Conservation (phyloP, 2,113 vertebrate species). For the Machaerirhynchus nigripectus region DNA sequence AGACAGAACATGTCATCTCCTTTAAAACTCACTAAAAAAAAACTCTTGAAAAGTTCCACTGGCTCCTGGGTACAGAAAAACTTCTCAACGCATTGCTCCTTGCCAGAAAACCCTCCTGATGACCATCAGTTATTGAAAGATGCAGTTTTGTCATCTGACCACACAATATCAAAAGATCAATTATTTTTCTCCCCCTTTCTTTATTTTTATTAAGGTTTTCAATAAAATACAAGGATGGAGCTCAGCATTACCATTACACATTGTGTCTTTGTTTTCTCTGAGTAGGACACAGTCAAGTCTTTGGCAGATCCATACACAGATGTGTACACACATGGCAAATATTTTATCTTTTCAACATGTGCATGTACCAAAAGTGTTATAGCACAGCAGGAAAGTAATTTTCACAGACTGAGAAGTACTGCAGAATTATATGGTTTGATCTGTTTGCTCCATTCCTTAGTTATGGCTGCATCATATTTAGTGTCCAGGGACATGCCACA, state of each 20-base stretch:
- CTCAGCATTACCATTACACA: background rate
- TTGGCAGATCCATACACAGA: background rate
- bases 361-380: background rate
- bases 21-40: background rate
- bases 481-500: background rate
- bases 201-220: background rate
- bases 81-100: background rate
- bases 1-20: background rate
- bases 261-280: background rate
- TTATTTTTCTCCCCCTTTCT: background rate
- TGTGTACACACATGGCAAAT: too few relatives aligned
- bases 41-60: background rate
- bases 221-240: background rate
- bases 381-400: background rate
- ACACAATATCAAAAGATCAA: background rate
- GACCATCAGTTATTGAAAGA: background rate
- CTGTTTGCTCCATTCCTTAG: background rate
- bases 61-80: background rate
- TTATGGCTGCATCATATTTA: background rate
- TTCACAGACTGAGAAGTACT: background rate
- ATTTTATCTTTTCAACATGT: background rate
- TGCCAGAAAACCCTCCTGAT: background rate
- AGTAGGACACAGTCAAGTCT: background rate
- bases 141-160: background rate
- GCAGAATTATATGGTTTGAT: background rate